Base-by-base conservation (phyloP, 2,113 vertebrate genomes). In the Apteryx mantelli region DNA sequence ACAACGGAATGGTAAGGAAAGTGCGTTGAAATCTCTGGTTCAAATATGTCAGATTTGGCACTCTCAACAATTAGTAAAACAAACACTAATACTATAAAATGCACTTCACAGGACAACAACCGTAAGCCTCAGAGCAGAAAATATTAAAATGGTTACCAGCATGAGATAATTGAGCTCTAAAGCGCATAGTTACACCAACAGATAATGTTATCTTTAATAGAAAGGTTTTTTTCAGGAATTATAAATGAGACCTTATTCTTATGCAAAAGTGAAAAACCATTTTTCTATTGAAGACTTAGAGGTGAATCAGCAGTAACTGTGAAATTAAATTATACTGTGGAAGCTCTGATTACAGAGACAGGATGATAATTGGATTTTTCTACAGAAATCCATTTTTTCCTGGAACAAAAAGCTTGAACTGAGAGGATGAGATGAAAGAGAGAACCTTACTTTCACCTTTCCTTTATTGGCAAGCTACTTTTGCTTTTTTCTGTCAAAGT, bases 321-420 rank as follows among this genome's bases (percentile, higher is more conserved):
- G 48, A 85, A 91, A 95, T 65, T 19, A 48, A 61, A 69, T 25
- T 77, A 32, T 22, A 18, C 63, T 86, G 25, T 76, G 38, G 36
- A 87, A 52, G 30, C 58, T 76, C 56, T 73, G 56, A 76, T 84
- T 65, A 88, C 13, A 52, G 21, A 90, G n/a, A 53, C 10, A 32
- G 38, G 32, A 12, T 76, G 83, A 84, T 79, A 92, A 92, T 56
- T 92, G 38, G n/a, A 48, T 90, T 86, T 97, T 94, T 88, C 32
- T 83, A 42, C 22, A 78, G 76, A 86, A 89, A 79, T 69, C 3
- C 9, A 50, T 13, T 22, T 84, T 24, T 93, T 75, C 42, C 65
- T 7, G 32, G 61, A 81, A 8, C 32, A 89, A 87, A 70, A 64
- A 36, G 3, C 19, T 78, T 71, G 38, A 84, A 50, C 32, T 64